Conservation (phyloP, 2,113 vertebrate genomes). For the Pao palembangensis region DNA sequence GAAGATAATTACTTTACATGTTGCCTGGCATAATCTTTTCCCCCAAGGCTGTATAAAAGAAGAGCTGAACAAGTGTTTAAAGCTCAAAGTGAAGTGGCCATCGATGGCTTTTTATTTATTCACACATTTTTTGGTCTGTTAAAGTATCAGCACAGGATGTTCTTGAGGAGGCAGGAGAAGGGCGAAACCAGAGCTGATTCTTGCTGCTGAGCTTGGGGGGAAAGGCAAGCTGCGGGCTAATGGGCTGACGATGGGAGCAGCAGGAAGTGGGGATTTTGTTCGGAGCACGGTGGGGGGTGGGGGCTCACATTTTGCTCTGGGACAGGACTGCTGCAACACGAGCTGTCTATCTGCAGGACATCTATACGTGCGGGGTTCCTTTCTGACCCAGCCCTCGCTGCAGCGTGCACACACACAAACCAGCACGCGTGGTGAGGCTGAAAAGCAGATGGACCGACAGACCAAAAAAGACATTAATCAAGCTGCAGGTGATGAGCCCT, state of each 20-base stretch:
- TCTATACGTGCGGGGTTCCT: constrained; percentile 10
- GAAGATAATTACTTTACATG: constrained; percentile 42
- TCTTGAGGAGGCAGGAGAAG: constrained; percentile 57
- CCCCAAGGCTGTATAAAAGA: constrained; percentile 14
- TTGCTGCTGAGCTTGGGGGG: constrained; percentile 52
- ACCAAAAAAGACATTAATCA: constrained; percentile 23
- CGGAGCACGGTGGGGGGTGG: constrained; percentile 20
- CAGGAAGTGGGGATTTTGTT: constrained; percentile 56
- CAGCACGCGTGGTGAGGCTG: no score
- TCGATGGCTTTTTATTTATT: constrained; percentile 23
- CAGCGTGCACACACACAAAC: constrained; percentile 14
- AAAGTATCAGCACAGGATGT: constrained; percentile 30
- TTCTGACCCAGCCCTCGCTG: constrained; percentile 32
- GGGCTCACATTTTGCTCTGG: constrained; percentile 69
- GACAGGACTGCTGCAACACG: constrained; percentile 60
- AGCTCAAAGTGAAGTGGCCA: constrained; percentile 20
- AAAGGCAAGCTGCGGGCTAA: constrained; percentile 46
- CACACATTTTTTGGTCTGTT: constrained; percentile 6
- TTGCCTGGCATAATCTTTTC: constrained; percentile 33
- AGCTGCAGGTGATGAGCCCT: constrained; percentile 3
- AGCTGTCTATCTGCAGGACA: constrained; percentile 38
- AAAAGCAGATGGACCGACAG: constrained; percentile 7
- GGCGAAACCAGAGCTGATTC: constrained; percentile 51
- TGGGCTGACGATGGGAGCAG: constrained; percentile 21
- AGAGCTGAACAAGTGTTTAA: constrained; percentile 35